phyloP scores from a whole-genome alignment of 2,113 vertebrate species.

The Tyrannus savana region DNA sequence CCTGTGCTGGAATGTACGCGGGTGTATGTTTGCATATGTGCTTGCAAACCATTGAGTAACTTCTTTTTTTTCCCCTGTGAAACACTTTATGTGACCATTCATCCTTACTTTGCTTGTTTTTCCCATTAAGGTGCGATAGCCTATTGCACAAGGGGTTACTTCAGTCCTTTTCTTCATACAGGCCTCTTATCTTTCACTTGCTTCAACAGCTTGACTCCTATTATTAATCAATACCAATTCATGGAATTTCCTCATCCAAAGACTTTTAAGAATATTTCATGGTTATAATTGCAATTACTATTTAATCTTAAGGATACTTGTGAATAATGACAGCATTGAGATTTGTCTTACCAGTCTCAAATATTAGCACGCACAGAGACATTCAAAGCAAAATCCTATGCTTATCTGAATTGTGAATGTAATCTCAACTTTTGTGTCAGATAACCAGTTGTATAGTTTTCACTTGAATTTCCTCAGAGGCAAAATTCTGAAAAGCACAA shows the following conservation, averaged over 20 bases:
- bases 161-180: background rate
- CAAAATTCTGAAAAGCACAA: background rate
- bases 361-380: background rate
- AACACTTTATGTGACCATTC: background rate
- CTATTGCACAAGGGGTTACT: background rate
- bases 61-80: background rate
- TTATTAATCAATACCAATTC: background rate
- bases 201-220: background rate
- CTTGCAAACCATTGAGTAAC: background rate
- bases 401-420: background rate
- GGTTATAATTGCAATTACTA: background rate
- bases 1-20: background rate
- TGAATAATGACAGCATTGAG: background rate
- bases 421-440: background rate
- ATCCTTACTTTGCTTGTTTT: background rate
- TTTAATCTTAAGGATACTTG: background rate
- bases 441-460: background rate
- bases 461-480: background rate
- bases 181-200: background rate
- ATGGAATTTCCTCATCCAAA: background rate
- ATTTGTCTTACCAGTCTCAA: background rate
- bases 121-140: background rate
- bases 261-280: background rate
- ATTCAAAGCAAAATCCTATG: background rate
- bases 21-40: background rate